Base-by-base conservation (phyloP, 2,888 invertebrate species). In the Nudaria mundana region DNA sequence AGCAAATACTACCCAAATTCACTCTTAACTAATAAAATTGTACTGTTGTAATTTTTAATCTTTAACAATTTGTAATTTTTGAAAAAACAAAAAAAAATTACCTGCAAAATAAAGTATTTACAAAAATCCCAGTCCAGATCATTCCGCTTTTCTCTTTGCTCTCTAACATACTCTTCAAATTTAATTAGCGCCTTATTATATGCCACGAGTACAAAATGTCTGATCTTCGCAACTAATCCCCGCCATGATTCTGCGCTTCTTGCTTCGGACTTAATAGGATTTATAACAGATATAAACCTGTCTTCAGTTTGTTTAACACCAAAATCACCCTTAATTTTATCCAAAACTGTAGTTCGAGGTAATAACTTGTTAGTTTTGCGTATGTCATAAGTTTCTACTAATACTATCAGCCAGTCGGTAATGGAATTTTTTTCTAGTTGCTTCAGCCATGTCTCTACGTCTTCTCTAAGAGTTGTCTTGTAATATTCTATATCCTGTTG, bases 321-420 rank as follows among this genome's bases (percentile, higher is more conserved):
- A 91, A 98, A 98, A 78, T 98, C 98, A 65, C 94, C 94, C 61
- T 96, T 95, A 48, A 98, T 95, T 90, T 97, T 98, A 81, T 98
- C 98, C 59, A 97, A 86, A 13, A 98, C 98, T 2, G 98, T 98
- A 8, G 97, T 97, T 56, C 98, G 91, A 1, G 97, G 96, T 37
- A 98, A 84, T 10, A 98, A 83, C 80, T 98, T 98, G 70, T 97
- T 97, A 35, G 96, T 94, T 81, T 97, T 95, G 66, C 96, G 93
- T 63, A 94, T 94, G 80, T 98, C 98, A 76, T 96, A 94, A 35
- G 95, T 96, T 81, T 97, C 97, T 29, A 98, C 97, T 50, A 97
- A 90, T 26, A 98, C 92, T 68, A 98, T 95, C 91, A 98, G 92
- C 98, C 97, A 98, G 80, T 98, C 98, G 36, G 93, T 91, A 40